Conservation (phyloP, 2,113 vertebrate genomes). For the Cheilinus undulatus region DNA sequence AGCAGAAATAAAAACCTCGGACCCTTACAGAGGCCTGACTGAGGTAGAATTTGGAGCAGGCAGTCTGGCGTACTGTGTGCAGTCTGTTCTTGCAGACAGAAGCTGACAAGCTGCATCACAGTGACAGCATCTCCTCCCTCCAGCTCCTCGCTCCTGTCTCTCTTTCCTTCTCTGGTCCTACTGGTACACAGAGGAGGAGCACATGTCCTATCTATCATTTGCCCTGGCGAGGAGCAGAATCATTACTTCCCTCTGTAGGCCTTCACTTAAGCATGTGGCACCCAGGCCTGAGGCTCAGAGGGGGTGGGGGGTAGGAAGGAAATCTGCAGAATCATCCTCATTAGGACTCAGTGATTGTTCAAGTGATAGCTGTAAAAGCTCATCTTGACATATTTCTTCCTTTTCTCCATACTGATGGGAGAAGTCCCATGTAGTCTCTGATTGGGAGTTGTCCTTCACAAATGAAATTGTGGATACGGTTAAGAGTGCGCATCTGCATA, state of each 20-base stretch:
- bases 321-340: constrained; percentile 70
- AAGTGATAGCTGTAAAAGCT: constrained; percentile 77
- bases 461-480: constrained; percentile 24
- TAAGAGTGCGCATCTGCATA: neutral
- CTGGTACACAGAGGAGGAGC: constrained; percentile 65
- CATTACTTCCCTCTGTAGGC: constrained; percentile 73
- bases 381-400: constrained; percentile 78
- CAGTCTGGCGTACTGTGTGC: constrained; percentile 25
- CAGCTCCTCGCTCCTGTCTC: constrained; percentile 23
- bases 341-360: constrained; percentile 82
- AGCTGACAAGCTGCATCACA: constrained; percentile 64
- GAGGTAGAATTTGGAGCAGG: constrained; percentile 38
- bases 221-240: constrained; percentile 75
- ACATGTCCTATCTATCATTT: constrained; percentile 61
- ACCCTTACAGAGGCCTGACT: constrained; percentile 41
- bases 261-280: constrained; percentile 53
- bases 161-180: constrained; percentile 45
- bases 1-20: constrained; percentile 6
- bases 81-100: constrained; percentile 53
- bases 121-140: constrained; percentile 65
- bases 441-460: constrained; percentile 56
- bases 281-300: neutral
- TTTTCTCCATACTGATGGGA: constrained; percentile 73
- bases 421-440: constrained; percentile 59
- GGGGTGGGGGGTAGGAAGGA: neutral